phyloP scores from a whole-genome alignment of 2,888 invertebrate genomes.

The Hoplodrina blanda region DNA sequence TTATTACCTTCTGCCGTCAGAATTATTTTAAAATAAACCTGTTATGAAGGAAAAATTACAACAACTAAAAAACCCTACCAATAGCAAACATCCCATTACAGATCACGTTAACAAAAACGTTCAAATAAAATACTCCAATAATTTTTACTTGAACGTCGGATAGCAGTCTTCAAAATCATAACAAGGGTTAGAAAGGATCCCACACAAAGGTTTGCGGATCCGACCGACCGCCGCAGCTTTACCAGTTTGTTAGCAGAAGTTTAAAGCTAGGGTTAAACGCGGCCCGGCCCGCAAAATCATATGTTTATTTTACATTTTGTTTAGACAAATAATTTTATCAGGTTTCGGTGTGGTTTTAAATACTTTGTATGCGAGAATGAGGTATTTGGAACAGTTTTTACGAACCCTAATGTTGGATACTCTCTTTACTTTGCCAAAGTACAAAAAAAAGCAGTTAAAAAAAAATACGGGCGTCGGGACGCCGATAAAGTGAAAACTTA shows the following conservation, averaged over 20 bases:
- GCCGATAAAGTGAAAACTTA: too few species aligned
- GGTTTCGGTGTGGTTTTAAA: slow-evolving; percentile 62
- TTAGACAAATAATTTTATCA: slow-evolving; percentile 73
- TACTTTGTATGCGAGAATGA: slow-evolving; percentile 34
- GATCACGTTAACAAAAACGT: slow-evolving; percentile 22
- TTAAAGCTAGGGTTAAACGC: slow-evolving; percentile 74
- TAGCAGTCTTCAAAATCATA: slow-evolving; percentile 74
- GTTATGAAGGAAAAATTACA: too few species aligned
- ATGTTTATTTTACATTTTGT: slow-evolving; percentile 75
- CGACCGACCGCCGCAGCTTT: slow-evolving; percentile 73
- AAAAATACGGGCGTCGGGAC: neutral
- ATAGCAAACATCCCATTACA: slow-evolving; percentile 3
- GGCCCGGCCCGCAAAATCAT: slow-evolving; percentile 74
- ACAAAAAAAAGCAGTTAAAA: neutral
- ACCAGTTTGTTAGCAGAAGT: slow-evolving; percentile 77
- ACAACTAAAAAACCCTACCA: neutral
- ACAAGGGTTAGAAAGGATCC: slow-evolving; percentile 72
- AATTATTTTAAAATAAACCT: neutral
- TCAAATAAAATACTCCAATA: slow-evolving; percentile 52
- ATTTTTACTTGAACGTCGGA: slow-evolving; percentile 62
- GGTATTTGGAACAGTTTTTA: slow-evolving; percentile 58
- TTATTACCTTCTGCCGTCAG: neutral
- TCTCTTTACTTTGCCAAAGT: neutral
- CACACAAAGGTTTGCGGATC: slow-evolving; percentile 78
- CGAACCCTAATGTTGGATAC: slow-evolving; percentile 26